These are phyloP conservation scores for Gambusia affinis DNA, from an alignment of 2,113 vertebrate species.

Conservation along the genomic window DNA sequence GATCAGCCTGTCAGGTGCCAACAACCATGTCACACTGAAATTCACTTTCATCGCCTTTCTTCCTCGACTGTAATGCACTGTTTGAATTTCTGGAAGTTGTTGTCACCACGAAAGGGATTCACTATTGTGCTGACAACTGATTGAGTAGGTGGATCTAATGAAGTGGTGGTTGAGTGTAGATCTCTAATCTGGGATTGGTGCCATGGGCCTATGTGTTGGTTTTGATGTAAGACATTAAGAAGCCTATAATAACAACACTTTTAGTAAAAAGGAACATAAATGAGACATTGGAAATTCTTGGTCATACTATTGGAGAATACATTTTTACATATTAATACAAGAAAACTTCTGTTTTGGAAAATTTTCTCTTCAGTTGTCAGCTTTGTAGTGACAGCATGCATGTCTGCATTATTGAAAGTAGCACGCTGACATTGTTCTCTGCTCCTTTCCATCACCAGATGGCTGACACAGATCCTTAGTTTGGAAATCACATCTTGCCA, in stretches of 20 bases:
- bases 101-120: too few relatives aligned
- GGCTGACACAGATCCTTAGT: conserved; percentile 73
- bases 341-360: neutral
- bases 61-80: too few relatives aligned
- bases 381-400: conserved; percentile 50
- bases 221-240: neutral
- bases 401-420: conserved; percentile 68
- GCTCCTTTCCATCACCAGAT: conserved; percentile 64
- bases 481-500: conserved; percentile 66
- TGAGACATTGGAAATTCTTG: neutral
- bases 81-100: too few relatives aligned
- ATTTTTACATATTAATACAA: neutral
- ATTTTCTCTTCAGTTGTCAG: neutral
- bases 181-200: neutral
- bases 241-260: neutral
- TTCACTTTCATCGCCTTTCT: too few relatives aligned
- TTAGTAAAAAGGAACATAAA: neutral
- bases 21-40: too few relatives aligned
- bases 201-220: neutral
- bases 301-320: neutral
- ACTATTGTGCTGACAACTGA: too few relatives aligned
- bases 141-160: too few relatives aligned
- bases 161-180: neutral
- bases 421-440: conserved; percentile 56
- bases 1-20: too few relatives aligned